Conservation (phyloP, 2,888 invertebrate genomes). For the Amphipoea oculea region DNA sequence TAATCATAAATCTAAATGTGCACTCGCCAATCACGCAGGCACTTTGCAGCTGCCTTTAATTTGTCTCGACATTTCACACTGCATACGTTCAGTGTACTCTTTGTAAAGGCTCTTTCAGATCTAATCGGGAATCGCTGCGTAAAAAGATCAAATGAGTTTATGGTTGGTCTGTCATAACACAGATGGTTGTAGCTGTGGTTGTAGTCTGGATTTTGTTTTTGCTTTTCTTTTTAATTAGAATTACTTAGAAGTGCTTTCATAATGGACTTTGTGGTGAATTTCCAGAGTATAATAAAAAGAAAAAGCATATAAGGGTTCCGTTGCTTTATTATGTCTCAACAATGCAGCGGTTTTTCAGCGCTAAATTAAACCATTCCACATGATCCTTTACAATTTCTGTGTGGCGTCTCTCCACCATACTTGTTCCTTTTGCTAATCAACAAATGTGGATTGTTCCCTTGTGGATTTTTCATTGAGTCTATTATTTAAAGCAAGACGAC, state of each 20-base stretch:
- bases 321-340: background rate
- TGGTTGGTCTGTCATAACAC: constrained; percentile 35
- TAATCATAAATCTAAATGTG: constrained; percentile 85
- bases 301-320: background rate
- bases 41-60: constrained; percentile 86
- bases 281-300: background rate
- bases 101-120: constrained; percentile 68
- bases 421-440: constrained; percentile 83
- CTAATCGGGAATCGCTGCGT: constrained; percentile 64
- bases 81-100: constrained; percentile 67
- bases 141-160: constrained; percentile 63
- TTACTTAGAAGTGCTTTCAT: constrained; percentile 13
- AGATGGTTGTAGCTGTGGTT: constrained; percentile 41
- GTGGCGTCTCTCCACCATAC: constrained; percentile 69
- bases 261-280: background rate
- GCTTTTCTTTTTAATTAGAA: constrained; percentile 22
- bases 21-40: constrained; percentile 81
- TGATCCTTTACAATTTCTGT: constrained; percentile 67
- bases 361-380: constrained; percentile 48
- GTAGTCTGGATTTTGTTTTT: constrained; percentile 19
- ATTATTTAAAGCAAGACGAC: constrained; percentile 61
- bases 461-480: constrained; percentile 80
- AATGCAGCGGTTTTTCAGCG: background rate
- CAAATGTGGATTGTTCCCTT: constrained; percentile 80
- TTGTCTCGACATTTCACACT: constrained; percentile 83